A percentile compares a stretch with the other conserved stretches of the same genome.
phyloP scores from a whole-genome alignment of 2,888 invertebrate species.

The Phorcus lineatus region DNA sequence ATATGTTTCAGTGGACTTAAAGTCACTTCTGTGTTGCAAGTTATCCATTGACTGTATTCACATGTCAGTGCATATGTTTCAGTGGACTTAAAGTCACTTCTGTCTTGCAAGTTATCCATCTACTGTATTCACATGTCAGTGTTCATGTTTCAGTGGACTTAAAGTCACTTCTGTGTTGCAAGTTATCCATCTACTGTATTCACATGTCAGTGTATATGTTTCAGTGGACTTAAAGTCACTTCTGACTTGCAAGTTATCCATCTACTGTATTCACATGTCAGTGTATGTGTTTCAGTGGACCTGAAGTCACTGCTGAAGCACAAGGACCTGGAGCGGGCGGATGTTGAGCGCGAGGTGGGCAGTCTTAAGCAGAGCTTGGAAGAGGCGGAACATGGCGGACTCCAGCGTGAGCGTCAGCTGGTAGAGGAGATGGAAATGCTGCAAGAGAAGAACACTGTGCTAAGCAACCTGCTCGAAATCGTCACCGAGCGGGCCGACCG shows the following conservation, averaged over 20 bases:
- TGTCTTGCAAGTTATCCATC: too few species aligned
- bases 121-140: too few species aligned
- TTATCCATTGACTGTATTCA: too few species aligned
- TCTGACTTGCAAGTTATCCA: too few species aligned
- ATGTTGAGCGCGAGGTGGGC: conserved; percentile 77
- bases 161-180: background rate
- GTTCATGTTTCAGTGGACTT: background rate
- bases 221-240: background rate
- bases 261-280: too few species aligned
- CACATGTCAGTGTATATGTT: background rate
- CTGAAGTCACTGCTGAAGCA: conserved; percentile 50
- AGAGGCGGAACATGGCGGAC: conserved; percentile 60
- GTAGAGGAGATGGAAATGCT: conserved; percentile 66
- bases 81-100: background rate
- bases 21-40: background rate
- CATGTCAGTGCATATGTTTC: background rate
- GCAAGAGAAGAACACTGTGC: conserved; percentile 69
- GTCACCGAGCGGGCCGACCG: conserved; percentile 72
- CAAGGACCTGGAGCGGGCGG: conserved; percentile 83
- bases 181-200: too few species aligned
- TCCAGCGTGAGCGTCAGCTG: conserved; percentile 62
- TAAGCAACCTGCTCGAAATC: conserved; percentile 71
- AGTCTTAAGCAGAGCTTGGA: conserved; percentile 54
- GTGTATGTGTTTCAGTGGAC: conserved; percentile 38
- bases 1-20: background rate